Evolutionary conservation across 2,113 vertebrate genomes (phyloP), one percentile per base, ranked within the genome.

Genomic region (Labeo catla): DNA sequence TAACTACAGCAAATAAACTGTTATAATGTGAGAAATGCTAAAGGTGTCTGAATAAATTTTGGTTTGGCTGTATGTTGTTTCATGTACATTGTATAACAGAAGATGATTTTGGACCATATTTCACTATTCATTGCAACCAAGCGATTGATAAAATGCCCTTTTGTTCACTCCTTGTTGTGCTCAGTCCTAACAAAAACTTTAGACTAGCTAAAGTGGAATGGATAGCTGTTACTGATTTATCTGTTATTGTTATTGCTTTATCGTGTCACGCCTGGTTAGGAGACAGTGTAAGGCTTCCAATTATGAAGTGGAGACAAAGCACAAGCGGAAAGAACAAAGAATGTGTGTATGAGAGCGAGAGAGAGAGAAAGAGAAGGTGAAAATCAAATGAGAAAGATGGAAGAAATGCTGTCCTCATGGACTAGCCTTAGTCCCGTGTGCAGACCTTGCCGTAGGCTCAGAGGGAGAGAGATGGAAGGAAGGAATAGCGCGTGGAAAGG

Each of bases 401-500:
- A 36, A 84, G 0, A n/a, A 63, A 86, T 88, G 89, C 73, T 81
- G 66, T 83, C 49, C 49, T 78, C 65, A 61, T 15, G 4, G 76
- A 88, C 78, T 74, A 86, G 83, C 49, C 78, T 68, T 73, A 86
- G 77, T 76, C 61, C 54, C 11, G 10, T 61, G 77, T 59, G 72
- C 73, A 79, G 87, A 86, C 84, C 80, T 84, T 86, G 84, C 84
- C 80, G 52, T 86, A 83, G 85, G 84, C 87, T 87, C 21, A 43
- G 61, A 84, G 92, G 72, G 65, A 84, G 78, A 52, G 43, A 76
- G 76, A 81, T 15, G 77, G 81, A 87, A 85, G 6, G 50, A 65
- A 76, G 63, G 90, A 86, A 88, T 85, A 36, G 21, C 84, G 72
- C 82, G 89, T 21, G 88, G 86, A 88, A 50, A 79, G 59, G 81